Evolutionary conservation across 1,140 invertebrate species (phyloP).

Genomic region (Drosophila subobscura): DNA sequence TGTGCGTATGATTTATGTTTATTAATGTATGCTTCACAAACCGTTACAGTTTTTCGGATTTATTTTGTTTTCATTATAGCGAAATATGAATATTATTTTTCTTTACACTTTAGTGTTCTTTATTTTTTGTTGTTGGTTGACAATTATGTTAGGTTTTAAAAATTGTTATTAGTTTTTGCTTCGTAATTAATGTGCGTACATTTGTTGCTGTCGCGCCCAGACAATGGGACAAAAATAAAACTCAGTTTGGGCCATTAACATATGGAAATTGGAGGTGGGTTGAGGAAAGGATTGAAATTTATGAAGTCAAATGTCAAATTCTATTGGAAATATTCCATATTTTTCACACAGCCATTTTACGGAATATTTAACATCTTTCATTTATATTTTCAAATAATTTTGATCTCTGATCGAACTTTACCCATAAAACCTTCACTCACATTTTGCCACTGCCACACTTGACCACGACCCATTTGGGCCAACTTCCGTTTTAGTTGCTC

Average conservation of each 20-base stretch:
- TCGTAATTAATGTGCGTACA: slow-evolving; percentile 68
- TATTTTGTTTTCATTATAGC: slow-evolving; percentile 39
- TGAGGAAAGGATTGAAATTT: background rate
- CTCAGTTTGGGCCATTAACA: slow-evolving; percentile 19
- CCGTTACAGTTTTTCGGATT: slow-evolving; percentile 73
- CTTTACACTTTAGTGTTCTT: slow-evolving; percentile 4
- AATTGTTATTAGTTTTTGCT: slow-evolving; percentile 38
- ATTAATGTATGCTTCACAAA: slow-evolving; percentile 53
- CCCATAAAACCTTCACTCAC: too few relatives aligned
- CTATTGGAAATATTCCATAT: too few relatives aligned
- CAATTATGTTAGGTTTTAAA: slow-evolving; percentile 36
- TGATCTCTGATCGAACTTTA: too few relatives aligned
- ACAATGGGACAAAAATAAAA: slow-evolving; percentile 41
- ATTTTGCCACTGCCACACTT: slow-evolving; percentile 50
- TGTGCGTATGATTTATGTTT: slow-evolving; percentile 58
- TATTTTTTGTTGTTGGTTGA: slow-evolving; percentile 24
- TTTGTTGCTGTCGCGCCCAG: slow-evolving; percentile 58
- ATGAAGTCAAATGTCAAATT: too few relatives aligned
- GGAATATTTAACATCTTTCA: too few relatives aligned
- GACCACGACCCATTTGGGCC: slow-evolving; percentile 63
- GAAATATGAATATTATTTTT: slow-evolving; percentile 25
- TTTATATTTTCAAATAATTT: too few relatives aligned
- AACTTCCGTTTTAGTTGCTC: slow-evolving; percentile 40
- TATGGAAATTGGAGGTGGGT: background rate
- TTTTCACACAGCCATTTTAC: too few relatives aligned